Evolutionary conservation across 2,113 vertebrate species (phyloP), one percentile per base, ranked within the genome.

Genomic region (Lethenteron camtschaticum): DNA sequence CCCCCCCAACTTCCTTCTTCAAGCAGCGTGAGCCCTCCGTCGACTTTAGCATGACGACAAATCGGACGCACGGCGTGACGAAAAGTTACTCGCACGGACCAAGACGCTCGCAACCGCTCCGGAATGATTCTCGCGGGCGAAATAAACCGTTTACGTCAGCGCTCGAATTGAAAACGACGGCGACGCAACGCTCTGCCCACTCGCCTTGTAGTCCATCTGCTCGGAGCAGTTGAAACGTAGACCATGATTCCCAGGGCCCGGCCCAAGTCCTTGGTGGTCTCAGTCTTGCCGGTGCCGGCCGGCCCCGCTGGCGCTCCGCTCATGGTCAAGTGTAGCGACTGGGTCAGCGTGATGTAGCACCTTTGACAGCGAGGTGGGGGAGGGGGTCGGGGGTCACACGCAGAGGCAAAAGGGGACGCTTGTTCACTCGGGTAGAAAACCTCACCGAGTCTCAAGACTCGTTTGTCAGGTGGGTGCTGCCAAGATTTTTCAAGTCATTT

Each of bases 221-320:
- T 97, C 88, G 0, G 94, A 97, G 80, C 94, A 97, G 82, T 96
- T 96, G 72, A 97, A 97, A 97, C 90, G 0, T 96, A 95, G 70
- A 97, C 91, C 88, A 95, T 92, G 78, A 89, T 80, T 71, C 92
- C 89, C 13, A 95, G 80, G 0, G 90, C 89, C 68, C 91, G 78
- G 8, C 91, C 91, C 78, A 97, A 11, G 73, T 97, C 94, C 77
- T 97, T 97, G 12, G 94, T 97, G 4, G 91, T 97, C 80, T 96
- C 89, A 0, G 91, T 97, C 78, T 97, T 97, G 73, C 91, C 92
- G 0, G 91, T 97, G 72, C 92, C 91, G 1, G 92, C 91, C 0
- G 92, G 92, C 4, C 91, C 92, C 0, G 87, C 81, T 0, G 91
- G 90, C 41, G 94, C 94, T 1, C 90, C 89, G 0, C 91, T 94